Base-by-base conservation (phyloP, 2,113 vertebrate genomes). In the Cinclus cinclus region DNA sequence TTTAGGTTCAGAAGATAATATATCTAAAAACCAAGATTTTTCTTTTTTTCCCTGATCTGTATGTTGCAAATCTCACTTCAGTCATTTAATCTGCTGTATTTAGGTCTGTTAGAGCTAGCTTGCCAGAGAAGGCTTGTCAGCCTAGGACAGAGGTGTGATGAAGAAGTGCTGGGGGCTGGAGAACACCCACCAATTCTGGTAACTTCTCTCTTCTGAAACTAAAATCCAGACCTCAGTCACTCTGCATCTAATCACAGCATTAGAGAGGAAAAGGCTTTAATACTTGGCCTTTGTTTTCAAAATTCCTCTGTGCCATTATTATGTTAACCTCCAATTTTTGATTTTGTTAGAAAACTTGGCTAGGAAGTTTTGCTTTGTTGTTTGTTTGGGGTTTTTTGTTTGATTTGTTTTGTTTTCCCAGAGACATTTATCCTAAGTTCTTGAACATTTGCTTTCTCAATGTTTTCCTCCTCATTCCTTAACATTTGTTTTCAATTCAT, bases 101-200 rank as follows among this genome's bases (percentile, higher is more conserved):
- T 81, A 67, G 58, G 37, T 22, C 44, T 67, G 24, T 41, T 62
- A 41, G 11, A 5, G 14, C 15, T 41, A 81, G 24, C 16, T 68
- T 74, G 30, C 47, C n/a, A 58, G 50, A 50, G 37, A 46, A 90
- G 18, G 15, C 9, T 30, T 71, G 27, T 31, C 70, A 80, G 69
- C 55, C 50, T 1, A 7, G 21, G 9, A 83, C 1, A 1, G 13
- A 74, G 15, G 6, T 0, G 0, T 50, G 42, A 91, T 12, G 27
- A 49, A 59, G 33, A 59, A 87, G 4, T 41, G 15, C 25, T 60
- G 21, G 10, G 10, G 13, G 13, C 35, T 75, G 33, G 21, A 85
- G 30, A 85, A 47, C 27, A 11, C 52, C 35, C 67, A 76, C 35
- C 1, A 2, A 42, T 52, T 84, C 52, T 33, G 31, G 4, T 52